Conservation (phyloP, 1,140 invertebrate species). For the Camponotus pennsylvanicus region DNA sequence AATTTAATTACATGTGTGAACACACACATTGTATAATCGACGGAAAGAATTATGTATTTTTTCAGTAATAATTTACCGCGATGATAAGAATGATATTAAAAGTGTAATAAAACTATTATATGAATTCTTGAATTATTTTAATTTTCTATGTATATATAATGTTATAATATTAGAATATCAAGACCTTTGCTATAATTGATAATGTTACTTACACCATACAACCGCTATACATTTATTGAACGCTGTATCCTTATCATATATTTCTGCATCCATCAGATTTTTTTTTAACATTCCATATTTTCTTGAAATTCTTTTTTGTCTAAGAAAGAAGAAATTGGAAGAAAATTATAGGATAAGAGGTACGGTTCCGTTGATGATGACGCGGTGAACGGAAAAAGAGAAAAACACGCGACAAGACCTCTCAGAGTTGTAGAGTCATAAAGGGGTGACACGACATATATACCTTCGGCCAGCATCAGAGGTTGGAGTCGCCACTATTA, state of each 20-base stretch:
- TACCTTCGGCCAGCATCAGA: conserved; percentile 72
- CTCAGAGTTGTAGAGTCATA: conserved; percentile 49
- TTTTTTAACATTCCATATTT: neutral
- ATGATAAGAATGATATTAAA: no score
- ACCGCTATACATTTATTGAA: no score
- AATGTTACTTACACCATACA: no score
- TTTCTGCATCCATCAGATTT: neutral
- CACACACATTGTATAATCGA: no score
- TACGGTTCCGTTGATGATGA: neutral
- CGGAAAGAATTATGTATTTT: no score
- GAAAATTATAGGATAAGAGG: neutral
- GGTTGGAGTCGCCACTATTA: conserved; percentile 82
- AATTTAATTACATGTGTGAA: no score
- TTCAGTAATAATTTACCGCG: no score
- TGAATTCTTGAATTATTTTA: neutral
- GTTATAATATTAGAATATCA: neutral
- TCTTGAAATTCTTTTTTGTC: neutral
- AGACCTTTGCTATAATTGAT: neutral
- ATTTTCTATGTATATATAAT: neutral
- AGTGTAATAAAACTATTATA: no score
- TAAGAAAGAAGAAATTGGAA: no score
- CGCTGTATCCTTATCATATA: neutral
- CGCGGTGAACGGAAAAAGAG: conserved; percentile 28
- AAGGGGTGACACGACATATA: conserved; percentile 61
- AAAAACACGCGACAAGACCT: conserved; percentile 54